Percentiles rank a stretch among this genome's conserved stretches.
Conservation (phyloP, 2,888 invertebrate species). For the Hirtodrosophila alboralis region DNA sequence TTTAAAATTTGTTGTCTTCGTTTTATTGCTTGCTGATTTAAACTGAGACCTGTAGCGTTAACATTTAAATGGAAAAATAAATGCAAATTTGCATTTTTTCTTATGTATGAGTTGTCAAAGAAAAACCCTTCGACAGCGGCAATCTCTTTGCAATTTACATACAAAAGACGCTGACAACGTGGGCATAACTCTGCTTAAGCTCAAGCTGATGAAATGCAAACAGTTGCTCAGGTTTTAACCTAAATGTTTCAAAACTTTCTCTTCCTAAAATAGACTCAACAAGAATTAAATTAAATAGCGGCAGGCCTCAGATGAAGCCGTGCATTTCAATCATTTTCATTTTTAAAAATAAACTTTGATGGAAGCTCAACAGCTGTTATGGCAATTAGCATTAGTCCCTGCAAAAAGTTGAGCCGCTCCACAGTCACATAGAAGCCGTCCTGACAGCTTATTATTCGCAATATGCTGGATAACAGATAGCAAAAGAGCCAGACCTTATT, state of each 20-base stretch:
- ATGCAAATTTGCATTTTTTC: not conserved
- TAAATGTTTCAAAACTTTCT: constrained; percentile 2
- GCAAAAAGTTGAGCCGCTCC: constrained; percentile 15
- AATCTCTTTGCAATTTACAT: constrained; percentile 17
- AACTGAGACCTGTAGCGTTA: not conserved
- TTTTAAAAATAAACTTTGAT: constrained; percentile 25
- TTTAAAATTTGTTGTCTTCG: constrained; percentile 1
- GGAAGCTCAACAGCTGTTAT: constrained; percentile 31
- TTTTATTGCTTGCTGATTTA: constrained; percentile 1
- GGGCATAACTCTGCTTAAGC: constrained; percentile 33
- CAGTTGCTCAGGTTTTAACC: constrained; percentile 22
- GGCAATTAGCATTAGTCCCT: constrained; percentile 15
- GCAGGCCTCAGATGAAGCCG: constrained; percentile 9
- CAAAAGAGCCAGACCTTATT: too few relatives aligned
- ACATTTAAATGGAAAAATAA: constrained; percentile 23
- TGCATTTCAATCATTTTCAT: constrained; percentile 13
- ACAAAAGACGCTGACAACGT: constrained; percentile 22
- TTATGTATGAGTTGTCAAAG: constrained; percentile 6
- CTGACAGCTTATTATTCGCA: constrained; percentile 32
- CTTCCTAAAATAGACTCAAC: constrained; percentile 19
- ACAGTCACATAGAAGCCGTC: not conserved
- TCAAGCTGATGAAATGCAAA: constrained; percentile 34
- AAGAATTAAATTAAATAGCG: constrained; percentile 4
- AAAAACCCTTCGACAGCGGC: constrained; percentile 18
- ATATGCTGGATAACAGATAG: constrained; percentile 3